phyloP scores from a whole-genome alignment of 2,888 invertebrate genomes.

The Gryllus longicercus region DNA sequence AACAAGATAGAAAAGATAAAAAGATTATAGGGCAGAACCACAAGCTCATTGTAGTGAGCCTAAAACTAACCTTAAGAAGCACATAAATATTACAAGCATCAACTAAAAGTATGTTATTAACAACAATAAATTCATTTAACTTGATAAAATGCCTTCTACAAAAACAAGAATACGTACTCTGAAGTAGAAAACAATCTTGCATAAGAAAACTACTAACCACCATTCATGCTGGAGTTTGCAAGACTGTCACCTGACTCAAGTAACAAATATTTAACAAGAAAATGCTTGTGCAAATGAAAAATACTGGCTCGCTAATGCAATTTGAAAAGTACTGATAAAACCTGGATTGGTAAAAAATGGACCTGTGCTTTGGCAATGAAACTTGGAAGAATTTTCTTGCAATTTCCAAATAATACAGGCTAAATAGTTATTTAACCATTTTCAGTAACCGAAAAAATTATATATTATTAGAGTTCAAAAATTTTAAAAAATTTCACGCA shows the following conservation, averaged over 20 bases:
- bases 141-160: background rate
- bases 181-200: background rate
- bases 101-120: background rate
- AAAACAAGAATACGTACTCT: background rate
- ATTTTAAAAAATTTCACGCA: no score
- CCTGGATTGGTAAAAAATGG: background rate
- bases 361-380: slow-evolving; percentile 10
- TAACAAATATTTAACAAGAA: background rate
- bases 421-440: no score
- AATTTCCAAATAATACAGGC: no score
- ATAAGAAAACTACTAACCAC: background rate
- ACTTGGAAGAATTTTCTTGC: no score
- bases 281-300: background rate
- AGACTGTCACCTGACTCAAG: background rate
- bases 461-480: no score
- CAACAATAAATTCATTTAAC: background rate
- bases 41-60: background rate
- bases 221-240: slow-evolving; percentile 11
- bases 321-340: no score
- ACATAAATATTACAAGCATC: background rate
- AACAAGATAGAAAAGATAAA: no score
- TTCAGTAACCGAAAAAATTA: no score
- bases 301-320: no score
- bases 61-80: background rate
- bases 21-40: background rate